These are phyloP conservation scores for Platerodrilus igneus DNA, from an alignment of 2,888 invertebrate genomes.

Conservation along the genomic window DNA sequence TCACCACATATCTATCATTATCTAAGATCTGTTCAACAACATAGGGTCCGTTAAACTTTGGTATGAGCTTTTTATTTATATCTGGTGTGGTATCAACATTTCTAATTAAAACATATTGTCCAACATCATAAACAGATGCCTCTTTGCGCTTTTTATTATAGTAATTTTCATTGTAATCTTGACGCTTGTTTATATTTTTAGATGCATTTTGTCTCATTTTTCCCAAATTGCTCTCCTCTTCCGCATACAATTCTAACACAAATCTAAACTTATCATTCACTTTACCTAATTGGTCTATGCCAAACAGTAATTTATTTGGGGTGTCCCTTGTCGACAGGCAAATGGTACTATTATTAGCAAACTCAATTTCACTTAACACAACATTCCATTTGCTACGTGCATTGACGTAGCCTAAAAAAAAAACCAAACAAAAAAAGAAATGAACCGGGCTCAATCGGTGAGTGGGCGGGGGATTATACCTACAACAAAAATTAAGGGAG, in stretches of 20 bases:
- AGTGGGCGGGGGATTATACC: too few relatives aligned
- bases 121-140: slow-evolving; percentile 20
- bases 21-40: slow-evolving; percentile 16
- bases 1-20: slow-evolving; percentile 27
- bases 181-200: slow-evolving; percentile 23
- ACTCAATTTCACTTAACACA: slow-evolving; percentile 19
- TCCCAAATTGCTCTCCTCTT: slow-evolving; percentile 24
- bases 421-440: too few relatives aligned
- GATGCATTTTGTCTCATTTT: slow-evolving; percentile 17
- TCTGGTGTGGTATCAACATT: slow-evolving; percentile 27
- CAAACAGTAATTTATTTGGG: slow-evolving; percentile 32
- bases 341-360: slow-evolving; percentile 27
- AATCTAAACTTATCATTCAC: slow-evolving; percentile 24
- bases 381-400: slow-evolving; percentile 32
- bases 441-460: too few relatives aligned
- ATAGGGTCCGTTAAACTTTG: slow-evolving; percentile 29
- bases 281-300: slow-evolving; percentile 29
- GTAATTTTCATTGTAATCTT: slow-evolving; percentile 28
- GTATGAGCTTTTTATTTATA: slow-evolving; percentile 27
- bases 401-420: too few relatives aligned
- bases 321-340: slow-evolving; percentile 20
- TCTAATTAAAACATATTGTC: slow-evolving; percentile 27
- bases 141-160: slow-evolving; percentile 32
- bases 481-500: too few relatives aligned
- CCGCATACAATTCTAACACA: slow-evolving; percentile 13